Conservation (phyloP, 2,113 vertebrate species). For the Lophotis ruficrista region DNA sequence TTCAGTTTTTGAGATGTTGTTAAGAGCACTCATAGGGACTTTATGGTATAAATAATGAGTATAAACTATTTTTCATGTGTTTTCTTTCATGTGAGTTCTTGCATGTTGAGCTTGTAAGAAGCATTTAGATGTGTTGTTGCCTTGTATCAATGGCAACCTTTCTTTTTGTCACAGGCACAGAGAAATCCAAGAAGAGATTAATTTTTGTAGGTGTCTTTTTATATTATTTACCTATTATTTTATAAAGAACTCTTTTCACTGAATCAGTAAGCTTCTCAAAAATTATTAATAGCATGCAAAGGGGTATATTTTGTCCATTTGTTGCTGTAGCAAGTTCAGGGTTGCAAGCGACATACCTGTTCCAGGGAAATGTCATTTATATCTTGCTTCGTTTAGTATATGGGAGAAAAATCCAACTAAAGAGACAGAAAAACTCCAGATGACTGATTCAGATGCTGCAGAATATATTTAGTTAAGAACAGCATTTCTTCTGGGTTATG, state of each 20-base stretch:
- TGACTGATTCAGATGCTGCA: neutral
- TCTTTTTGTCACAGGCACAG: neutral
- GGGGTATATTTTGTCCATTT: neutral
- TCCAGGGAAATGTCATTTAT: neutral
- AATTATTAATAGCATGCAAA: neutral
- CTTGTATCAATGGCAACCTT: neutral
- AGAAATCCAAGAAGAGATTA: neutral
- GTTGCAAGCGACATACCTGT: neutral
- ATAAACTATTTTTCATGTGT: neutral
- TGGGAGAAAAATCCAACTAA: neutral
- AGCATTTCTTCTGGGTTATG: neutral
- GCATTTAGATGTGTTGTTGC: neutral
- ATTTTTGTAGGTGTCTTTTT: neutral
- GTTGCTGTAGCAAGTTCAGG: neutral
- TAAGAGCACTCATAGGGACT: neutral
- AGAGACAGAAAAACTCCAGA: neutral
- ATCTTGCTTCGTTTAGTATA: neutral
- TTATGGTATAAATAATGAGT: neutral
- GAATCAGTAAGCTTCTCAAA: neutral
- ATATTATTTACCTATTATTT: neutral
- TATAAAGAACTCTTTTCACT: neutral
- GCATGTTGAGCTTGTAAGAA: neutral
- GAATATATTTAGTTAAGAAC: neutral
- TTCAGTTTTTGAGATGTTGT: neutral
- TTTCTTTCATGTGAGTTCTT: neutral